Evolutionary conservation across 2,797 vertebrate species (phyloP).

Genomic region (Gila robusta): DNA sequence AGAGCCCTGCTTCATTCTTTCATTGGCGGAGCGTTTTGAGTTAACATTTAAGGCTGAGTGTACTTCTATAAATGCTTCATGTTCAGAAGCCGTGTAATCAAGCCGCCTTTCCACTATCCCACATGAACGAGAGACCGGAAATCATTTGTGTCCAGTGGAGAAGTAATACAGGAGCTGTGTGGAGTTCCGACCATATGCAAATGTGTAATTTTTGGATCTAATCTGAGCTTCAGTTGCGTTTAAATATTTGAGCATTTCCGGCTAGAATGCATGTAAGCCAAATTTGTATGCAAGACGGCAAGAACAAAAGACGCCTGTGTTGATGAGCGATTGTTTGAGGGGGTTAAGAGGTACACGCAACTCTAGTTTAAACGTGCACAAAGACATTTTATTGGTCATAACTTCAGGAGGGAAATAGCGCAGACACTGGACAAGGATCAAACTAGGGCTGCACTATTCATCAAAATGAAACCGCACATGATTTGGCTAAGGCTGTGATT

Average conservation of each 20-base stretch:
- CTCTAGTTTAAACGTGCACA: background rate
- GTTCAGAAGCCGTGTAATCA: background rate
- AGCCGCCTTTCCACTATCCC: background rate
- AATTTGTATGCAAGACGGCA: background rate
- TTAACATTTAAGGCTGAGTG: constrained; percentile 6
- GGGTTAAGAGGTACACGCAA: background rate
- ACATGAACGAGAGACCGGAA: background rate
- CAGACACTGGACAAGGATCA: background rate
- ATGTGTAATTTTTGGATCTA: background rate
- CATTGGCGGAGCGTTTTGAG: background rate
- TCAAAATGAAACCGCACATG: too few species aligned
- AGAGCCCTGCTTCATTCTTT: background rate
- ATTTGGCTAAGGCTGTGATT: too few species aligned
- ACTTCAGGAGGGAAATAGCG: background rate
- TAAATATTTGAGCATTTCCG: background rate
- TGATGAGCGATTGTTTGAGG: background rate
- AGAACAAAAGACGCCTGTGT: background rate
- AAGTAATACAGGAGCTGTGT: background rate
- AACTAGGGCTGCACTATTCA: too few species aligned
- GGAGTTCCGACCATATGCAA: too few species aligned
- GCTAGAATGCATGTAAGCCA: background rate
- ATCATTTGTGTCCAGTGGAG: background rate
- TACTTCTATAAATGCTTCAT: background rate
- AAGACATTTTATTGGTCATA: background rate
- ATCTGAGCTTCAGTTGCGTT: background rate